Evolutionary conservation across 2,888 invertebrate genomes (phyloP), one percentile per base, ranked within the genome.

Genomic region (Crioceris asparagi): DNA sequence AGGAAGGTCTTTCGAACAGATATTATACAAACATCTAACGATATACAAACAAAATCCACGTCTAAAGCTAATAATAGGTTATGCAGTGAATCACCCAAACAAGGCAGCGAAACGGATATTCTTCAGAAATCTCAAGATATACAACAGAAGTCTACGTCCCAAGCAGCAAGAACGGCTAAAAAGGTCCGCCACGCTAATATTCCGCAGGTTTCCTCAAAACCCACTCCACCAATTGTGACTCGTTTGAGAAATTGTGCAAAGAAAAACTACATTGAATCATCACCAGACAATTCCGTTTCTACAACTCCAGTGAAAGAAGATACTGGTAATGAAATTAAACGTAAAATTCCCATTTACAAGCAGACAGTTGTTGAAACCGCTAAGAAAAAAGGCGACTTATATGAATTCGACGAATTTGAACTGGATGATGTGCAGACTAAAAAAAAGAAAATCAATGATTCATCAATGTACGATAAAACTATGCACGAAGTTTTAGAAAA

Each of bases 271-370:
- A 27, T 12, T 5, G 27, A 27, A 8, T 27, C 27, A 4, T 27
- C 27, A 5, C 15, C 15, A n/a, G n/a, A n/a, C n/a, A n/a, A n/a
- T 14, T 11, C 27, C 3, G 12, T 27, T 5, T 6, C 27, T 6
- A 15, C 12, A 27, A 12, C 3, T 6, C 2, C 4, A 7, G 12
- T 3, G 6, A 15, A 27, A 27, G 2, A 14, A 27, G 14, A 12
- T 2, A 5, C 7, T n/a, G 27, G 12, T 11, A 12, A 27, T 16
- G 11, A n/a, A 17, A 7, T 19, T 14, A 19, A 39, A 29, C 7
- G 18, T 11, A 45, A 39, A 42, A 32, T 42, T 27, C 45, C 42
- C 32, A 36, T 45, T 23, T 45, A 45, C 14, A 35, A 18, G 17
- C 38, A 36, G 36, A 27, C 17, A 10, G 15, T 36, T 31, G 17